Percentiles rank a stretch among this genome's conserved stretches.
phyloP scores from a whole-genome alignment of 2,888 invertebrate species.

The Diachrysia chrysitis region DNA sequence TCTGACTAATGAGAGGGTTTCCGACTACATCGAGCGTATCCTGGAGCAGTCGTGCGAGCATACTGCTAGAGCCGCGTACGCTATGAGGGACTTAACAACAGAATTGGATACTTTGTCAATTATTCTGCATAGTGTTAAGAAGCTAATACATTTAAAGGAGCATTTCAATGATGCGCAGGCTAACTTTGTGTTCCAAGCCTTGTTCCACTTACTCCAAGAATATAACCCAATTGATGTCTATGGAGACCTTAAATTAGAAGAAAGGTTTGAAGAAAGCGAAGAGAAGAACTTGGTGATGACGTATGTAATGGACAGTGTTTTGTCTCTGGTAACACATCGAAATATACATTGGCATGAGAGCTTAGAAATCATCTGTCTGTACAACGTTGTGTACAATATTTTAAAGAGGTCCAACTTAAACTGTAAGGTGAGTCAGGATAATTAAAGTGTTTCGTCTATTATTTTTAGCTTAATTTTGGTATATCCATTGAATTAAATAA shows the following conservation, averaged over 20 bases:
- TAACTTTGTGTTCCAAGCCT: conserved; percentile 90
- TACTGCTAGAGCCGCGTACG: conserved; percentile 90
- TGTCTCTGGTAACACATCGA: conserved; percentile 91
- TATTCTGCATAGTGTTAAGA: conserved; percentile 88
- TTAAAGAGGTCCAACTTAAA: conserved; percentile 77
- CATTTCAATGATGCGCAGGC: conserved; percentile 90
- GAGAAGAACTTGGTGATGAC: conserved; percentile 87
- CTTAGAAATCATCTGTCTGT: conserved; percentile 92
- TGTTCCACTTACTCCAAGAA: conserved; percentile 90
- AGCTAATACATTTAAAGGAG: conserved; percentile 88
- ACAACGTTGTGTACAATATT: conserved; percentile 78
- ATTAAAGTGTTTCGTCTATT: background rate
- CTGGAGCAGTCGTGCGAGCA: conserved; percentile 90
- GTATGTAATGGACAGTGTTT: conserved; percentile 91
- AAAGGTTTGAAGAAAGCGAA: conserved; percentile 70
- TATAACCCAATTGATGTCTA: conserved; percentile 76
- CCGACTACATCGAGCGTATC: conserved; percentile 90
- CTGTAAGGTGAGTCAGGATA: conserved; percentile 74
- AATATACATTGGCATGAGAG: conserved; percentile 94
- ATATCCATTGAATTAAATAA: too few relatives aligned
- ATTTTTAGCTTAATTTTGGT: background rate
- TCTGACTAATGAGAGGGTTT: conserved; percentile 85
- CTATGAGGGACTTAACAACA: conserved; percentile 87
- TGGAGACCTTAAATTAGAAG: conserved; percentile 62
- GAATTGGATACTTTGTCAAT: conserved; percentile 81